phyloP scores from a whole-genome alignment of 2,797 vertebrate genomes.

The Falco peregrinus region DNA sequence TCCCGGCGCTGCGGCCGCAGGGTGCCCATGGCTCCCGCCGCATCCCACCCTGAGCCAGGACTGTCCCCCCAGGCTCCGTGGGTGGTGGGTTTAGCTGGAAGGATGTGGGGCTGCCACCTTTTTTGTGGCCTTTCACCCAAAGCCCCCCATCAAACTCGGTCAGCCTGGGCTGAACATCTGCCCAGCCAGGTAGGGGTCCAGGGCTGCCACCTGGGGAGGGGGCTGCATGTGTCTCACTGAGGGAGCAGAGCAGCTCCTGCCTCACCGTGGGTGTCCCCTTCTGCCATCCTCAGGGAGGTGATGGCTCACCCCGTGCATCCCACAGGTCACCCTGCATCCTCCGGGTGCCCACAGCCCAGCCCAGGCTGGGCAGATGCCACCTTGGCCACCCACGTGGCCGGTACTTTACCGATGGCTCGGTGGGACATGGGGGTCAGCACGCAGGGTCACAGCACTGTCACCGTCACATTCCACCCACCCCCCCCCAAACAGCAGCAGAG shows the following conservation, averaged over 20 bases:
- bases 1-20: not conserved
- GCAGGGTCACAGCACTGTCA: not conserved
- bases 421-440: accelerated
- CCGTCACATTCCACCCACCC: accelerated
- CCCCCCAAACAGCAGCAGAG: not conserved
- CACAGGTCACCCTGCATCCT: accelerated
- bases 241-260: not conserved
- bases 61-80: not conserved
- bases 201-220: not conserved
- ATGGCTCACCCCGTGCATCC: not conserved
- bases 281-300: not conserved
- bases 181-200: not conserved
- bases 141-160: not conserved
- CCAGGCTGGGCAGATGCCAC: not conserved
- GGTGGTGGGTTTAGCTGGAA: not conserved
- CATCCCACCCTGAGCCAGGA: not conserved
- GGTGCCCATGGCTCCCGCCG: accelerated
- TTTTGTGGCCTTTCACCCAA: not conserved
- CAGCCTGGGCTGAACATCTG: not conserved
- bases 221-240: too few relatives aligned
- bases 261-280: not conserved
- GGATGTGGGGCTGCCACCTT: accelerated
- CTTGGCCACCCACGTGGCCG: accelerated
- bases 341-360: not conserved
- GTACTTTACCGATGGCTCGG: accelerated